A percentile compares a stretch with the other conserved stretches of the same genome.
phyloP scores from a whole-genome alignment of 2,888 invertebrate species.

The Cinara cedri region DNA sequence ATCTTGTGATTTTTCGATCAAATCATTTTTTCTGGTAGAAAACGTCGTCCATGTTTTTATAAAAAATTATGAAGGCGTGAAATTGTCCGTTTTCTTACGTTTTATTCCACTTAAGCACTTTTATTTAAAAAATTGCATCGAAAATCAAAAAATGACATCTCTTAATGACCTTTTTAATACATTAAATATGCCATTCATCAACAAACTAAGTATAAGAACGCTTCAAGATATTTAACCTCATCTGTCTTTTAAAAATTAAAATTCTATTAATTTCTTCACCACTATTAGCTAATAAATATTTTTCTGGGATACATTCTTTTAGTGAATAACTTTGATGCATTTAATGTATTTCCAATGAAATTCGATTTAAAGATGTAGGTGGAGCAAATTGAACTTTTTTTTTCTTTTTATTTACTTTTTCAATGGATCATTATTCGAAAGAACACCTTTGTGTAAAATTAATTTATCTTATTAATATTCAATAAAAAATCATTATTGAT shows the following conservation, averaged over 20 bases:
- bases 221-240: not conserved
- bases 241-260: not conserved
- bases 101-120: too few relatives aligned
- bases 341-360: not conserved
- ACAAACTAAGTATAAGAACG: not conserved
- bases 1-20: too few relatives aligned
- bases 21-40: too few relatives aligned
- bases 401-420: constrained; percentile 1
- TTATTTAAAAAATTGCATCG: too few relatives aligned
- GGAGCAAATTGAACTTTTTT: not conserved
- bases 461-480: too few relatives aligned
- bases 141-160: too few relatives aligned
- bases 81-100: too few relatives aligned
- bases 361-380: not conserved
- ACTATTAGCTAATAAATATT: not conserved
- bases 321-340: not conserved
- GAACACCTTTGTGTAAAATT: too few relatives aligned
- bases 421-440: not conserved
- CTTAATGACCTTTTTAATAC: too few relatives aligned
- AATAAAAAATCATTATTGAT: too few relatives aligned
- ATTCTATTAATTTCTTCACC: constrained; percentile 4
- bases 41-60: too few relatives aligned
- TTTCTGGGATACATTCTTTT: not conserved
- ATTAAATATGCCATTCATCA: not conserved
- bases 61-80: too few relatives aligned